Evolutionary conservation across 2,113 vertebrate species (phyloP), one percentile per base, ranked within the genome.

Genomic region (Sardina pilchardus): DNA sequence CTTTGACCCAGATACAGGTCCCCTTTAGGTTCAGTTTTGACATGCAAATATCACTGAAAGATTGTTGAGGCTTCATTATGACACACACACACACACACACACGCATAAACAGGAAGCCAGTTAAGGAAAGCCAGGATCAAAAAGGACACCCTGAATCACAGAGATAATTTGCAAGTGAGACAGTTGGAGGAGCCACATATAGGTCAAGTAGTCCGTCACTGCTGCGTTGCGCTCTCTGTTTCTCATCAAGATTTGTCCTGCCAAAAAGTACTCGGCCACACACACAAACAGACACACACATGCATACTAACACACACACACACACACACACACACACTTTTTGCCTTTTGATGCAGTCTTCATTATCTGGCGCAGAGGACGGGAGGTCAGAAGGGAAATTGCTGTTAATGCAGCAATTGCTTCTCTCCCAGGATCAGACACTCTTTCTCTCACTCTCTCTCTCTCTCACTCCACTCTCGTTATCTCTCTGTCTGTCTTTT

Each of bases 381-480:
- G 30, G 17, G 30, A 78, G 71, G 71, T 78, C 36, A 36, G 71
- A 78, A 34, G 34, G 71, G 71, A 36, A 36, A 78, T 78, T 36
- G 71, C 71, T 78, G 71, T 36, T 78, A 36, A 78, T 78, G 71
- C 71, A 78, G 71, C 30, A 36, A 39, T 78, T 34, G 8, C 63
- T 71, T 26, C 63, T 30, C 63, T 71, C 63, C 34, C 53, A 59
- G 21, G 19, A 59, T 59, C 53, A 71, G 26, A 71, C 4, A 36
- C 71, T 78, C 9, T 36, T 34, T 78, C 26, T 78, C 26, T 39
- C 26, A 3, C 26, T 36, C 30, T 16, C n/a, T 83, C 44, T 71
- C 63, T 67, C 63, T 67, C 63, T 67, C 63, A 4, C 50, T 39
- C 82, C 85, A 45, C 81, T 83, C 7, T 85, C 85, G 30, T 19